Evolutionary conservation across 2,113 vertebrate species (phyloP), one percentile per base, ranked within the genome.

Genomic region (Gorilla gorilla): DNA sequence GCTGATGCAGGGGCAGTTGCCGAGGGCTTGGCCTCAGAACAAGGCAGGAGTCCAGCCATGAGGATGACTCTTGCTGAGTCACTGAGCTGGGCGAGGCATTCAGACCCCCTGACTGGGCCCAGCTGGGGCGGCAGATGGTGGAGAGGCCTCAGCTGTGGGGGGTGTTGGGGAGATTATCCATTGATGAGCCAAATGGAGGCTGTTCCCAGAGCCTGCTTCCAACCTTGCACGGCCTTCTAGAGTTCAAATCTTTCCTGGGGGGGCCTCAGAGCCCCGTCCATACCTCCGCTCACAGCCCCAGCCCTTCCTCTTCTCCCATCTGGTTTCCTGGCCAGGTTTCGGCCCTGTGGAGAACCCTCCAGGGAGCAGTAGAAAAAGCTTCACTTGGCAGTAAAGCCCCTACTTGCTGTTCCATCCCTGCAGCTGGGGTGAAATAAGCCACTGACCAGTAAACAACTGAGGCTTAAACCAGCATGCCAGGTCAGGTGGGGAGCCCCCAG

Each of bases 101-200:
- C 66, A 16, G 57, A 76, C 89, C 89, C 86, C 72, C 90, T 88
- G 80, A 89, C 80, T 90, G 82, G 48, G 84, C 64, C 97, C 97
- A 97, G 97, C 98, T 98, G 96, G 98, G 57, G 45, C 72, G 52
- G 84, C 98, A 98, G 96, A 97, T 97, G 96, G 97, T 89, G 25
- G 84, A 32, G 83, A 90, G 92, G 96, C 90, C 92, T 92, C 79
- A 76, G 94, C 89, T 45, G 0, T n/a, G 16, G 75, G 57, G 91
- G 70, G 43, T 16, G 32, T 68, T 59, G 13, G n/a, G 38, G 38
- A 52, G 13, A 18, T 43, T 8, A 4, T 81, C 96, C 66, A 85
- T 27, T 3, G 16, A 73, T 59, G 84, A 96, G 38, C 82, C 90
- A 50, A 30, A 30, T 64, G 83, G 81, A 64, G 88, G 78, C 92